phyloP scores from a whole-genome alignment of 2,888 invertebrate genomes.

The Odontomyia ornata region DNA sequence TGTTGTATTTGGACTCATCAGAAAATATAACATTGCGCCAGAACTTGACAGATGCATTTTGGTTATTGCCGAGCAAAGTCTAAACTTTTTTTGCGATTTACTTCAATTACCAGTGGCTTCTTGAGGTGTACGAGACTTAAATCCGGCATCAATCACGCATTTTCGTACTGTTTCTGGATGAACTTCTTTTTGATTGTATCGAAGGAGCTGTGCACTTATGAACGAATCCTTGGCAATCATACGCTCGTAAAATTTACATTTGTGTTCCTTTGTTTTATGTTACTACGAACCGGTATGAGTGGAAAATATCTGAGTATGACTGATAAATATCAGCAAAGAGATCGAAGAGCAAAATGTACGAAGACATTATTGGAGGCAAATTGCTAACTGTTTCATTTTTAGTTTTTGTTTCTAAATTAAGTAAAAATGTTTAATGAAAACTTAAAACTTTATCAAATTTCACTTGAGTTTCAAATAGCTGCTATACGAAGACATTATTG shows the following conservation, averaged over 20 bases:
- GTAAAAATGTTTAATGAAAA: constrained; percentile 7
- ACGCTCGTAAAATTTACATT: no score
- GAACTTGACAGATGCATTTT: constrained; percentile 22
- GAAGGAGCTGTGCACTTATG: constrained; percentile 44
- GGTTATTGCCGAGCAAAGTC: constrained; percentile 39
- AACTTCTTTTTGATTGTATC: constrained; percentile 39
- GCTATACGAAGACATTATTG: background rate
- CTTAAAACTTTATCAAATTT: constrained; percentile 22
- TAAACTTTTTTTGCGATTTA: constrained; percentile 29
- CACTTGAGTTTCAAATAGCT: background rate
- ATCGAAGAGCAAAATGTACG: no score
- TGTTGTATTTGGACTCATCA: constrained; percentile 32
- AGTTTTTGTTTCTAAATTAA: constrained; percentile 15
- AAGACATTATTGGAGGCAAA: no score
- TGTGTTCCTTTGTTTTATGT: no score
- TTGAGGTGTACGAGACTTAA: constrained; percentile 14
- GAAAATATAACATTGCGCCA: constrained; percentile 38
- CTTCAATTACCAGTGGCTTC: constrained; percentile 18
- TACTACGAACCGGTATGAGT: no score
- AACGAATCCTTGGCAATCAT: constrained; percentile 39
- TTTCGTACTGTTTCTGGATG: constrained; percentile 46
- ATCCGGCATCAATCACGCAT: constrained; percentile 28
- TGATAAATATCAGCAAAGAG: no score
- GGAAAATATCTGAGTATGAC: no score
- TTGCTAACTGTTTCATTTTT: no score